Base-by-base conservation (phyloP, 2,888 invertebrate genomes). In the Sinodicranocentrus sp. region DNA sequence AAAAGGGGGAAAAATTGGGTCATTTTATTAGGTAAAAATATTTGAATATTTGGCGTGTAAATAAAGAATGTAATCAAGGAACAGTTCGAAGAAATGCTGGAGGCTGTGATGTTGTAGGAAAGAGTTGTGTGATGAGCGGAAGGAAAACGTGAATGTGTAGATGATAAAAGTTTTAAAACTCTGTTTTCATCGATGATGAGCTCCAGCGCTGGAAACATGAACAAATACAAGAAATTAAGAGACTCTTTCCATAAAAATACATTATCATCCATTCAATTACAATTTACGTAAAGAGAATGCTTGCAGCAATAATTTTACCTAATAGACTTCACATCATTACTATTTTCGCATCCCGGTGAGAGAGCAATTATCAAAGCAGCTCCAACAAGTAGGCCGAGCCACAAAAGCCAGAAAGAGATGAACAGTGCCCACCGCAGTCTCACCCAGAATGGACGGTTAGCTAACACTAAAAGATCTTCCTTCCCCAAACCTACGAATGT, bases 341-440 rank as follows among this genome's bases (percentile, higher is more conserved):
- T 39, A 39, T 33, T 26, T 19, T 61, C 52, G 33, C 75, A 75
- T 28, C 65, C 65, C 0, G 75, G 75, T n/a, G 75, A 63, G n/a
- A 63, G 52, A 28, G 28, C 75, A 75, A 75, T 75, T 48, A 75
- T 63, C 75, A 75, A 75, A 63, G 75, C 63, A 48, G 75, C 75
- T 52, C 75, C 75, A 1, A 65, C 75, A 17, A 75, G 21, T n/a
- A 75, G 75, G 2, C 48, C 75, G 3, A 75, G 8, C 75, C 75
- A 75, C 44, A 75, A 10, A 1, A 75, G 10, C 75, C 75, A 75
- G 33, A 75, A 75, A 0, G 52, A 15, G 28, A 75, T 63, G 63
- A 75, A 65, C 2, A 75, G 65, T 3, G 52, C 28, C 75, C 75
- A 75, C 19, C 75, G 44, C 26, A 75, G 15, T 61, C 75, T 23